Conservation (phyloP, 2,888 invertebrate species). For the Ormyrus rosae region DNA sequence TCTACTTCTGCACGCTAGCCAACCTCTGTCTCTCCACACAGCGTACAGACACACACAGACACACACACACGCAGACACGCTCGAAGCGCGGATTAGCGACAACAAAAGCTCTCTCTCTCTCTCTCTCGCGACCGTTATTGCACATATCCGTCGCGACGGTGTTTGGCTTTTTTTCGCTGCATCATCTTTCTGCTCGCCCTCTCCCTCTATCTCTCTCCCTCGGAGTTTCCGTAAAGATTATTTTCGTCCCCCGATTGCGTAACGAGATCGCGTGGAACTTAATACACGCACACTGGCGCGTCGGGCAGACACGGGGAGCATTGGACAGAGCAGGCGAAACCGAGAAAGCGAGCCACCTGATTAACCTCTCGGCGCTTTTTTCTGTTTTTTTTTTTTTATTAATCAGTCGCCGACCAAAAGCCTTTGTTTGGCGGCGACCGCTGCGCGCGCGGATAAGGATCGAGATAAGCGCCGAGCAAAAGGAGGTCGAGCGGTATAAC, state of each 20-base stretch:
- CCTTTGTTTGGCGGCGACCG: neutral
- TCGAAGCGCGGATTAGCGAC: neutral
- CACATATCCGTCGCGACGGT: neutral
- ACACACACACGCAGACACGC: neutral
- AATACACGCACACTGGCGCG: neutral
- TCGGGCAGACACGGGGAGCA: neutral
- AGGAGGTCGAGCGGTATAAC: constrained; percentile 16
- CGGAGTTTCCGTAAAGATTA: constrained; percentile 26
- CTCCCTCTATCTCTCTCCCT: neutral
- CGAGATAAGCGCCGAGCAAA: neutral
- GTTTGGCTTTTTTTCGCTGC: constrained; percentile 6
- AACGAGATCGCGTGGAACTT: constrained; percentile 31
- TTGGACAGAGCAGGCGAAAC: neutral
- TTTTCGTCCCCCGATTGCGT: constrained; percentile 34
- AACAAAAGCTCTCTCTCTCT: no score
- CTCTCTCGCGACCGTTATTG: no score
- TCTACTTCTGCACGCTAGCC: neutral
- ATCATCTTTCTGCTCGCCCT: neutral
- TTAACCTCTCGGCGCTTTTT: neutral
- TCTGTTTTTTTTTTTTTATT: neutral
- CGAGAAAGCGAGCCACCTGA: neutral
- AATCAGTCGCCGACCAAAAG: neutral
- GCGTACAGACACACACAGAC: neutral
- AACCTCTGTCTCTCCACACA: constrained; percentile 25
- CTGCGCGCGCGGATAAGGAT: neutral